Percentiles rank a stretch among this genome's conserved stretches.
Evolutionary conservation across 2,113 vertebrate species (phyloP).

Genomic region (Atlantisia rogersi): DNA sequence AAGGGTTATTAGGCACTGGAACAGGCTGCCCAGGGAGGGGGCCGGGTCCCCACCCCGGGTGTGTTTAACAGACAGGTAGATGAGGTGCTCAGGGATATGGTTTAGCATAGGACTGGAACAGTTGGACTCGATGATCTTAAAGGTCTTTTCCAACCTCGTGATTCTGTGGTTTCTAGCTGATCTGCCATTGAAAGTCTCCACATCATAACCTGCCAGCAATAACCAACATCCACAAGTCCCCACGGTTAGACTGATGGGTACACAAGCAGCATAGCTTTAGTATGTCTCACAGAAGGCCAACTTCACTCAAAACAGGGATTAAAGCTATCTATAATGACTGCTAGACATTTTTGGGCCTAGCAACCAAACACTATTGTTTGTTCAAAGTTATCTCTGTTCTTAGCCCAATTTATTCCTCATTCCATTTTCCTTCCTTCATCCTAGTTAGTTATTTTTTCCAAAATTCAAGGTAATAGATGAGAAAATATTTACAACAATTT

Average conservation of each 20-base stretch:
- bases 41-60: too few species aligned
- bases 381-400: neutral
- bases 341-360: neutral
- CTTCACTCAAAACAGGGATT: neutral
- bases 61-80: too few species aligned
- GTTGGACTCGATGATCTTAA: too few species aligned
- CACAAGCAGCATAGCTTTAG: neutral
- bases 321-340: neutral
- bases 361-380: neutral
- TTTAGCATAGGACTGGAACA: too few species aligned
- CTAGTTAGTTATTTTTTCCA: neutral
- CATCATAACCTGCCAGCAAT: neutral
- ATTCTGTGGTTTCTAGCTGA: neutral
- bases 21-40: too few species aligned
- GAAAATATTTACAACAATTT: neutral
- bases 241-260: neutral
- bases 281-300: neutral
- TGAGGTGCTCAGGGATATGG: too few species aligned
- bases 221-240: fast-evolving
- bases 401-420: neutral
- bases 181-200: neutral
- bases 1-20: too few species aligned
- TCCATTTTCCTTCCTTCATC: neutral
- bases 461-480: neutral
- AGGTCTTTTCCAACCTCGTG: too few species aligned